phyloP scores from a whole-genome alignment of 1,140 invertebrate genomes.

The Aphidius ervi region DNA sequence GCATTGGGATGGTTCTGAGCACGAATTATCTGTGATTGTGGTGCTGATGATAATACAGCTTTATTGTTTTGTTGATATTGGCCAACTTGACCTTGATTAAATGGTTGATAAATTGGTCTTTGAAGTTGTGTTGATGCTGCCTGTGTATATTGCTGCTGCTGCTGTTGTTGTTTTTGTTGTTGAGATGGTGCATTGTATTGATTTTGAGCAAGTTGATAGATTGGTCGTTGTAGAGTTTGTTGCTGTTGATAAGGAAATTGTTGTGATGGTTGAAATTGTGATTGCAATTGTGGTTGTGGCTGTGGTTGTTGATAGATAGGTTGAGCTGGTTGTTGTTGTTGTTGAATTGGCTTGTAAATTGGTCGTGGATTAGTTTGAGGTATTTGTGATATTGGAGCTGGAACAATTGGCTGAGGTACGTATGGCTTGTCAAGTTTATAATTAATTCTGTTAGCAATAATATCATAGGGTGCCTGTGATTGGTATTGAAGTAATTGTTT shows the following conservation, averaged over 20 bases:
- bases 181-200: slow-evolving; percentile 1
- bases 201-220: slow-evolving; percentile 5
- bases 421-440: slow-evolving; percentile 43
- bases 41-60: neutral
- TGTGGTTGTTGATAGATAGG: slow-evolving; percentile 7
- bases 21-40: slow-evolving; percentile 16
- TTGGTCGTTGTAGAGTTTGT: neutral
- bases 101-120: slow-evolving; percentile 3
- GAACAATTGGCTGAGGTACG: slow-evolving; percentile 38
- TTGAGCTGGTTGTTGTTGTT: slow-evolving; percentile 12
- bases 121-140: slow-evolving; percentile 14
- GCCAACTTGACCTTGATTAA: neutral
- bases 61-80: slow-evolving; percentile 9
- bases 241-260: neutral
- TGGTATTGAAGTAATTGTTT: slow-evolving; percentile 43
- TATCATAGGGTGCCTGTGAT: slow-evolving; percentile 45
- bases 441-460: slow-evolving; percentile 44
- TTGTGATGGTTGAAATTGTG: slow-evolving; percentile 24
- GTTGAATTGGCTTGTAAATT: slow-evolving; percentile 5
- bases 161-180: slow-evolving; percentile 21
- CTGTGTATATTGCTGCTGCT: slow-evolving; percentile 14
- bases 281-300: slow-evolving; percentile 18
- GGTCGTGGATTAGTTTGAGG: slow-evolving; percentile 10
- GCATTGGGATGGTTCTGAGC: slow-evolving; percentile 17
- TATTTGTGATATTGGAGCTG: slow-evolving; percentile 13